Conservation (phyloP, 2,888 invertebrate genomes). For the Deilephila porcellus region DNA sequence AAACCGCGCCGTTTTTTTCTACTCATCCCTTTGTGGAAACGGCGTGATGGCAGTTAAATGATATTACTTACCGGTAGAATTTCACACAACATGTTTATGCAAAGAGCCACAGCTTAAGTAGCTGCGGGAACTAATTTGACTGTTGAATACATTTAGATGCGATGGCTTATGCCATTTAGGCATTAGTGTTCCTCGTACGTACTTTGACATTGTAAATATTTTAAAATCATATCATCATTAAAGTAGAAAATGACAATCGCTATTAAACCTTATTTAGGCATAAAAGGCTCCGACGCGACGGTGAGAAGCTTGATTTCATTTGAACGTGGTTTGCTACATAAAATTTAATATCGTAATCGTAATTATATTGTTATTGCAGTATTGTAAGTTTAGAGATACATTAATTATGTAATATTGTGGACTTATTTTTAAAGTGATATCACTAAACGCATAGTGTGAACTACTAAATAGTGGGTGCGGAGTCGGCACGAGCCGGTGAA, state of each 20-base stretch:
- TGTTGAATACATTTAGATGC: not conserved
- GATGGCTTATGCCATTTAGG: not conserved
- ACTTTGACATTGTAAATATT: too few relatives aligned
- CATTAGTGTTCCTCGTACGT: too few relatives aligned
- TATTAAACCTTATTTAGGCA: not conserved
- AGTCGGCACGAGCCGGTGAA: conserved; percentile 26
- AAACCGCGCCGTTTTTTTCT: conserved; percentile 10
- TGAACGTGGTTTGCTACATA: not conserved
- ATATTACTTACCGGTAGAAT: conserved; percentile 2
- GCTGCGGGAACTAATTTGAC: too few relatives aligned
- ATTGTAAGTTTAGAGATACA: too few relatives aligned
- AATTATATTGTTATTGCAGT: too few relatives aligned
- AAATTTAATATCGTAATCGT: too few relatives aligned
- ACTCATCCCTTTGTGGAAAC: conserved; percentile 13
- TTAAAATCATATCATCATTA: too few relatives aligned
- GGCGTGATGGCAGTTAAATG: conserved; percentile 4
- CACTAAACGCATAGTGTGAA: not conserved
- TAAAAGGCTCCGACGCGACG: not conserved
- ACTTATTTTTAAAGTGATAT: too few relatives aligned
- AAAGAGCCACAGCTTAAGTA: not conserved
- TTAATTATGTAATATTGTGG: too few relatives aligned
- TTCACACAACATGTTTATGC: not conserved
- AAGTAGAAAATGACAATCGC: too few relatives aligned
- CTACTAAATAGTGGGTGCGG: not conserved
- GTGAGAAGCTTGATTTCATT: not conserved